Base-by-base conservation (phyloP, 2,888 invertebrate species). In the Alloplasta piceator region DNA sequence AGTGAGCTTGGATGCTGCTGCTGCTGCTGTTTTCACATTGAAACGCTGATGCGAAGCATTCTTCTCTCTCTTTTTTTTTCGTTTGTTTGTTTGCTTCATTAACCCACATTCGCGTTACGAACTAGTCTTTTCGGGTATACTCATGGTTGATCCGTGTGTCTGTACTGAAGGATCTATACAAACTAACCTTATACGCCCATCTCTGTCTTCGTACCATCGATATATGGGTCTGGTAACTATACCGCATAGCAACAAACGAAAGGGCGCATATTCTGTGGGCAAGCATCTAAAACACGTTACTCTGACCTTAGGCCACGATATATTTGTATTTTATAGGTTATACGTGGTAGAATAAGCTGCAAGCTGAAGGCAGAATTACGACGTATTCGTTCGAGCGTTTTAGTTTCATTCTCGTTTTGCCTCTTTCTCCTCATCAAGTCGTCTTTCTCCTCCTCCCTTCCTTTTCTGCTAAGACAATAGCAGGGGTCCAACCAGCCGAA, bases 31-130 rank as follows among this genome's bases (percentile, higher is more conserved):
- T 26, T 26, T 26, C 26, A 26, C 26, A 26, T 26, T 86, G 86
- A 85, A 88, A 86, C 82, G 88, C 88, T 87, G 88, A 88, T 87
- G 86, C 85, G 84, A 85, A 86, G 85, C 85, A 83, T 86, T 87
- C 86, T 86, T 81, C 85, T 26, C 26, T 26, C 26, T 85, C 66
- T 76, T 80, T 87, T 87, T 88, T 88, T 82, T 3, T 3, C 26
- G 26, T 26, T 26, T 26, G 26, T 26, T 26, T 26, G 26, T 26
- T 26, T 82, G 84, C 87, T 88, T 88, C 89, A 87, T 88, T 88
- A 88, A 88, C 88, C 88, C 86, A 88, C 87, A 88, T 88, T 88
- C 89, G 87, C 84, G 80, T 79, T 63, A 67, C 78, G 56, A 36
- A 55, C 70, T 68, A 52, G 71, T 43, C 77, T 78, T 68, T 76